Percentiles rank a stretch among this genome's conserved stretches.
These are phyloP conservation scores for Agrotis exclamationis DNA, from an alignment of 2,888 invertebrate genomes.

Conservation along the genomic window DNA sequence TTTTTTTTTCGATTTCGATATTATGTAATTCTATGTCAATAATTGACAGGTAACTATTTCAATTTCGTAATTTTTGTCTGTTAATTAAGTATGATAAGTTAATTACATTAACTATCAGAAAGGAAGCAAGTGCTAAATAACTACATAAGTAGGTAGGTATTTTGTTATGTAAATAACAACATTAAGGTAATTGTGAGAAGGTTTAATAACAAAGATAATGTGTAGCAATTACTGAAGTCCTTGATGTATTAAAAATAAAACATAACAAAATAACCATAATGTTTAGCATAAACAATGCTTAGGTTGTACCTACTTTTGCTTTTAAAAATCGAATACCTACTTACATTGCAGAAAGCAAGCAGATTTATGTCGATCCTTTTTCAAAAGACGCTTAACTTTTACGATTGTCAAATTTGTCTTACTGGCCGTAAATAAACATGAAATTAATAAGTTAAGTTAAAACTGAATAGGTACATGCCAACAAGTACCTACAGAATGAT, in stretches of 20 bases:
- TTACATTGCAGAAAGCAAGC: constrained; percentile 14
- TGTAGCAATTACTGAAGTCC: too few relatives aligned
- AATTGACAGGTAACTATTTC: neutral
- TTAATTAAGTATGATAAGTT: neutral
- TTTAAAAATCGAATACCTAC: constrained; percentile 5
- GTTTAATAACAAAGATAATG: too few relatives aligned
- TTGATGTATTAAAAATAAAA: neutral
- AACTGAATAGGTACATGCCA: neutral
- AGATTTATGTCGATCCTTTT: constrained; percentile 7
- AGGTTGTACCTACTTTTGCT: neutral
- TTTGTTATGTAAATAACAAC: too few relatives aligned
- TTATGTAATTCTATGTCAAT: constrained; percentile 12
- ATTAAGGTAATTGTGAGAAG: too few relatives aligned
- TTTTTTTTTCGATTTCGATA: constrained; percentile 5
- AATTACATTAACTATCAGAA: neutral
- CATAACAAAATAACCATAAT: neutral
- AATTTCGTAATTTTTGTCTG: constrained; percentile 4
- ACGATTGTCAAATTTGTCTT: constrained; percentile 13
- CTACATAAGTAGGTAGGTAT: neutral
- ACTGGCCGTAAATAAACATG: neutral
- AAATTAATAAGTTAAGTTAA: constrained; percentile 19
- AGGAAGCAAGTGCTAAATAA: neutral
- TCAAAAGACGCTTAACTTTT: neutral
- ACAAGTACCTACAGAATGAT: constrained; percentile 38
- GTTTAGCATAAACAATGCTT: neutral